Base-by-base conservation (phyloP, 2,888 invertebrate species). In the Chelonus formosanus region DNA sequence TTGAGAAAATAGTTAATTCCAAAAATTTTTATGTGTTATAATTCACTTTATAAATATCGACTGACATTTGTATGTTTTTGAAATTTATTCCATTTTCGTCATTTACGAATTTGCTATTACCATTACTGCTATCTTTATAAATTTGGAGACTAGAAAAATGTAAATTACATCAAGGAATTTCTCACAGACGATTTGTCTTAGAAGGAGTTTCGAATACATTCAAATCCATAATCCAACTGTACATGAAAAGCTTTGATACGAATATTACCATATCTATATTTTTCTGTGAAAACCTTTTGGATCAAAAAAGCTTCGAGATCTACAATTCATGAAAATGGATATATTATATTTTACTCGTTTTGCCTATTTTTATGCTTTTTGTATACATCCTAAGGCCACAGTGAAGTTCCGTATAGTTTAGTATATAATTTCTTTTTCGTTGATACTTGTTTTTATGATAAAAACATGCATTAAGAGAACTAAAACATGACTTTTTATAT, bases 261-360 rank as follows among this genome's bases (percentile, higher is more conserved):
- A 55, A 55, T 61, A 67, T 69, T 68, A 65, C 65, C 65, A 63
- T 67, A 65, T 67, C 63, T 57, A 40, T 34, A 48, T 36, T 20
- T 55, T 10, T 6, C 10, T 36, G 36, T 40, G 36, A 40, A 67
- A 61, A 64, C 66, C 66, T 48, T 56, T 34, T 54, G 63, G 65
- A 67, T 65, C 65, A 65, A 45, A 63, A 59, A 56, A 70, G 67
- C 57, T 67, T 36, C 56, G 58, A 43, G 62, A 63, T 68, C 40
- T 55, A 55, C 63, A 56, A 70, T 70, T 66, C 62, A 70, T 63
- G 66, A 59, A 53, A 65, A 56, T 63, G 47, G 36, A 60, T 52
- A 5, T 52, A 8, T 52, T 52, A 52, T 52, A 52, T 52, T 32
- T 48, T 32, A 8, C 8, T 52, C 32, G 4, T 34, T 52, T 48